Conservation (phyloP, 2,113 vertebrate genomes). For the Physeter macrocephalus region DNA sequence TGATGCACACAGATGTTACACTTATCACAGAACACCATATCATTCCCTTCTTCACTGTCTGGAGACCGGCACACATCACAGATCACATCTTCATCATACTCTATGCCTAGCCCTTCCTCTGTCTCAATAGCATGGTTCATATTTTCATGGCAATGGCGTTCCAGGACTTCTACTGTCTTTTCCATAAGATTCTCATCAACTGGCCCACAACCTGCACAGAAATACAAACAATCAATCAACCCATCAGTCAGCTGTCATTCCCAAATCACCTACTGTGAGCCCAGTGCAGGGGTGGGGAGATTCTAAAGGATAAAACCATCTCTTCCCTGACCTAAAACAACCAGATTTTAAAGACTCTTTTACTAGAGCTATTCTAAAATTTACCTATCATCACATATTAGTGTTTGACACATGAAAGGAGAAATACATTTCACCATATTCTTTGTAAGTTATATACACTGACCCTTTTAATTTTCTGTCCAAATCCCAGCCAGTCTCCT, state of each 20-base stretch:
- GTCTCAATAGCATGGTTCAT: slow-evolving; percentile 98
- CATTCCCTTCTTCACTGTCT: slow-evolving; percentile 97
- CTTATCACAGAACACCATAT: slow-evolving; percentile 99
- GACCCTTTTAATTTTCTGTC: slow-evolving; percentile 8
- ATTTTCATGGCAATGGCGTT: slow-evolving; percentile 94
- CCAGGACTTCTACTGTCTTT: slow-evolving; percentile 92
- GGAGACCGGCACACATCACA: slow-evolving; percentile 99
- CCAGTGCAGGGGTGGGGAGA: neutral
- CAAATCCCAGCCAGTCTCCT: slow-evolving; percentile 22
- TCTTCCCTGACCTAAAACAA: neutral
- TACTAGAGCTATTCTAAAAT: slow-evolving; percentile 9
- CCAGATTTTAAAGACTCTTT: slow-evolving; percentile 18
- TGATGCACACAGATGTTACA: slow-evolving; percentile 99
- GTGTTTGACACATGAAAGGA: slow-evolving; percentile 14
- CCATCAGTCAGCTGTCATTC: slow-evolving; percentile 28
- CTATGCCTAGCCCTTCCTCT: slow-evolving; percentile 96
- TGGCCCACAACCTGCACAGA: slow-evolving; percentile 84
- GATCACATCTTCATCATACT: slow-evolving; percentile 98
- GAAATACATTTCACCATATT: slow-evolving; percentile 31
- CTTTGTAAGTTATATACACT: neutral
- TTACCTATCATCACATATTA: slow-evolving; percentile 13
- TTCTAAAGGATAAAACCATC: slow-evolving; percentile 49
- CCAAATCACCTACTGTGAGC: slow-evolving; percentile 33
- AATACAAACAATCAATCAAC: slow-evolving; percentile 63
- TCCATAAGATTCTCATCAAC: slow-evolving; percentile 96